phyloP scores from a whole-genome alignment of 1,140 invertebrate species.

The Zaprionus camerounensis region DNA sequence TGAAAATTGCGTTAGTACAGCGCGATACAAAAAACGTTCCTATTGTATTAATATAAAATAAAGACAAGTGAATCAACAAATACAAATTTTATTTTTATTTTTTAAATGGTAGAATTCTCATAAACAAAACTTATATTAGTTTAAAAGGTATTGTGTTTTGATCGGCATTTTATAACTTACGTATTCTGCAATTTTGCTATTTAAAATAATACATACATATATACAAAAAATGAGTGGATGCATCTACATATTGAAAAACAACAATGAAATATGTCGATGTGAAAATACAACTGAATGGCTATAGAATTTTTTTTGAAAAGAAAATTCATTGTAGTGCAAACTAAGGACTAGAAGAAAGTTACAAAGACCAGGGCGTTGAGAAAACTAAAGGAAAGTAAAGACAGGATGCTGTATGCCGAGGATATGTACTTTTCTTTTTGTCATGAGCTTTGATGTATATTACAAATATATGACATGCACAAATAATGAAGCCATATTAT shows the following conservation, averaged over 20 bases:
- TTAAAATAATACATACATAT: conserved; percentile 81
- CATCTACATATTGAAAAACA: conserved; percentile 63
- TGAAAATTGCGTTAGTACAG: not conserved
- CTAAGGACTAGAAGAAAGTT: conserved; percentile 57
- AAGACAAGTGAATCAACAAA: conserved; percentile 16
- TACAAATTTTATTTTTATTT: conserved; percentile 62
- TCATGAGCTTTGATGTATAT: conserved; percentile 31
- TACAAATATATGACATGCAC: conserved; percentile 17
- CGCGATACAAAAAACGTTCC: conserved; percentile 33
- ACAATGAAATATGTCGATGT: conserved; percentile 65
- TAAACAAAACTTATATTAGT: conserved; percentile 70
- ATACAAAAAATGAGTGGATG: conserved; percentile 69
- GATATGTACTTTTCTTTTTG: conserved; percentile 26
- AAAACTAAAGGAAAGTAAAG: conserved; percentile 12
- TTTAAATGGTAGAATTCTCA: conserved; percentile 56
- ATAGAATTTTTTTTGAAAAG: conserved; percentile 31
- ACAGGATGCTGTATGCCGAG: conserved; percentile 9
- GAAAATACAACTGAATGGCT: conserved; percentile 61
- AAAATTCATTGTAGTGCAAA: conserved; percentile 30
- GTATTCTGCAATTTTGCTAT: conserved; percentile 76
- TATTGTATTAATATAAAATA: conserved; percentile 22
- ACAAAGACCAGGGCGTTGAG: conserved; percentile 52
- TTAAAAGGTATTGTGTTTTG: conserved; percentile 32
- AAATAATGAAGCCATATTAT: conserved; percentile 41
- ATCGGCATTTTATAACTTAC: conserved; percentile 61